Conservation (phyloP, 2,888 invertebrate genomes). For the Spodoptera picta region DNA sequence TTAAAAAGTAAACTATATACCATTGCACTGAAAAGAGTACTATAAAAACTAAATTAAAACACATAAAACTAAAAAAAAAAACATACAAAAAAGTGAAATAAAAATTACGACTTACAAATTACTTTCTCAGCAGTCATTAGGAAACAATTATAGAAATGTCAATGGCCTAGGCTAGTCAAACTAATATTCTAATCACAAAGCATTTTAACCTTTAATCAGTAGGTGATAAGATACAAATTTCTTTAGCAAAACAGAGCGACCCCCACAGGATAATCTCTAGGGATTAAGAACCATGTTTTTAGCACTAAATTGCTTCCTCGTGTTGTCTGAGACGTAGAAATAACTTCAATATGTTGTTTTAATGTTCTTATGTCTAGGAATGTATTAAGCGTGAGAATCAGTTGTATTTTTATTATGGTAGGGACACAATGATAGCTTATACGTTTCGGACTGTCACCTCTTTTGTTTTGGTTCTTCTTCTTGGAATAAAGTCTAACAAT, state of each 20-base stretch:
- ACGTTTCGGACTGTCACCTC: no score
- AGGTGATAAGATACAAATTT: constrained; percentile 16
- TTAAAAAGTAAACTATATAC: no score
- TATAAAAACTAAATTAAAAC: constrained; percentile 6
- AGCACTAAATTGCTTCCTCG: constrained; percentile 59
- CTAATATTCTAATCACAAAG: constrained; percentile 6
- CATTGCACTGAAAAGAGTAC: no score
- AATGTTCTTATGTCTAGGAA: constrained; percentile 15
- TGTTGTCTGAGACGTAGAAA: constrained; percentile 49
- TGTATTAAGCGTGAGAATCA: constrained; percentile 14
- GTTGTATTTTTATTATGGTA: constrained; percentile 3
- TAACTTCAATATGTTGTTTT: constrained; percentile 57
- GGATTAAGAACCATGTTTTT: constrained; percentile 62
- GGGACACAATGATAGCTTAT: no score
- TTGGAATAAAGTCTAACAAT: no score
- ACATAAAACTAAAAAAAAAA: constrained; percentile 37
- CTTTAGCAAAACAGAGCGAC: constrained; percentile 40
- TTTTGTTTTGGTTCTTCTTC: no score
- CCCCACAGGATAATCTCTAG: constrained; percentile 68
- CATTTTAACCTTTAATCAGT: constrained; percentile 5
- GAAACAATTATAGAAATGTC: constrained; percentile 35
- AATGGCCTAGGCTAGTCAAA: constrained; percentile 43
- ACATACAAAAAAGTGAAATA: constrained; percentile 24
- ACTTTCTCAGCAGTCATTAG: constrained; percentile 24
- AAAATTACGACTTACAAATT: constrained; percentile 24